Conservation (phyloP, 2,797 vertebrate genomes). For the Onychomys arenicola region DNA sequence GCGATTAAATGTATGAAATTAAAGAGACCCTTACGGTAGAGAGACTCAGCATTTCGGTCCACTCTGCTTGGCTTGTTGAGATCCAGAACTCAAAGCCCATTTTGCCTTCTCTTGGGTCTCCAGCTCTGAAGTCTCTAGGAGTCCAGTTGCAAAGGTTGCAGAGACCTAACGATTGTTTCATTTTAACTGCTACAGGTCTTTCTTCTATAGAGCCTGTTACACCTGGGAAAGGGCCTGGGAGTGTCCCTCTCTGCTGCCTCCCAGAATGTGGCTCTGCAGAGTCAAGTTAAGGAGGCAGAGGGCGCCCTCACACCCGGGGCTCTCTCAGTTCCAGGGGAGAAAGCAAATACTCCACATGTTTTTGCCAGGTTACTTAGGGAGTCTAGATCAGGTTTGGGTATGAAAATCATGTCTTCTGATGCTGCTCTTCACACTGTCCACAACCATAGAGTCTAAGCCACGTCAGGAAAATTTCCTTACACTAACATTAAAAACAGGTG, state of each 20-base stretch:
- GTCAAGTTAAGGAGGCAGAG: neutral
- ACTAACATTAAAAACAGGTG: conserved; percentile 15
- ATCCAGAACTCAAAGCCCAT: conserved; percentile 11
- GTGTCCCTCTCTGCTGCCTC: neutral
- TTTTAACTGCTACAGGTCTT: conserved; percentile 34
- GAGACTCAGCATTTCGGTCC: neutral
- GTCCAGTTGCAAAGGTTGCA: neutral
- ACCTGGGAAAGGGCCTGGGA: neutral
- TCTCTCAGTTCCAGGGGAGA: neutral
- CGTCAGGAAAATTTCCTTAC: conserved; percentile 32
- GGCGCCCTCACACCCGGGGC: neutral
- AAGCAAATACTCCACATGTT: neutral
- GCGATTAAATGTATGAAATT: conserved; percentile 28
- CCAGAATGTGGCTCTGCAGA: neutral
- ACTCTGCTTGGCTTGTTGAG: conserved; percentile 27
- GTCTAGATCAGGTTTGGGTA: conserved; percentile 11
- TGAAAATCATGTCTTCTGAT: neutral
- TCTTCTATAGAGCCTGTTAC: conserved; percentile 26
- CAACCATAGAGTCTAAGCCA: neutral
- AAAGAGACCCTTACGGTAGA: neutral
- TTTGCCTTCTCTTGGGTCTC: neutral
- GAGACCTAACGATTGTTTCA: conserved; percentile 20
- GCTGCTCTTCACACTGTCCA: neutral
- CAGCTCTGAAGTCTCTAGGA: conserved; percentile 2
- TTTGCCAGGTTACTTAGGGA: conserved; percentile 35